phyloP scores from a whole-genome alignment of 2,888 invertebrate genomes.

The Erynnis tages region DNA sequence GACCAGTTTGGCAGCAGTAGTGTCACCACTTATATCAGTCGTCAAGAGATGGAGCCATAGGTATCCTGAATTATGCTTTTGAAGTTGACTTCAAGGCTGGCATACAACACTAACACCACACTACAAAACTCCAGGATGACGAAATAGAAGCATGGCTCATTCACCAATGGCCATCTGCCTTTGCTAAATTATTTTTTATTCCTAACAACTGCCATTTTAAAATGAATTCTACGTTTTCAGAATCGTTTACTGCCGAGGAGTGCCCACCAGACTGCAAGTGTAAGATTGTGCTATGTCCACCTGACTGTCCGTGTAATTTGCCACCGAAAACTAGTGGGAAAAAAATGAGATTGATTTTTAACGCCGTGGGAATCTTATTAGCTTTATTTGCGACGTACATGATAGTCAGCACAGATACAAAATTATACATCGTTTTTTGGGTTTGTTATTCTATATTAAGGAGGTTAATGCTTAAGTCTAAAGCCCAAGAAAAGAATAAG shows the following conservation, averaged over 20 bases:
- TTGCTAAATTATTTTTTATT: no score
- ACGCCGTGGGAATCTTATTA: slow-evolving; percentile 56
- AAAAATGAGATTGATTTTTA: slow-evolving; percentile 45
- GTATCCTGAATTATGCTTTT: no score
- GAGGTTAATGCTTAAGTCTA: slow-evolving; percentile 53
- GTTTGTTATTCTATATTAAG: slow-evolving; percentile 63
- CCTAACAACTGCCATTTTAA: neutral
- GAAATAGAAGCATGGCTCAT: no score
- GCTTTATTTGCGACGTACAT: slow-evolving; percentile 64
- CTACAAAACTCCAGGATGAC: no score
- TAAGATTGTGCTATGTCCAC: slow-evolving; percentile 42
- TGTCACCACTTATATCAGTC: no score
- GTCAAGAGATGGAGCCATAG: no score
- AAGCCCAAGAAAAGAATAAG: slow-evolving; percentile 42
- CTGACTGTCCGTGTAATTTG: slow-evolving; percentile 48
- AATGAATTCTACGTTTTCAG: slow-evolving; percentile 39
- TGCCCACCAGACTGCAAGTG: slow-evolving; percentile 38
- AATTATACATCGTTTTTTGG: slow-evolving; percentile 68
- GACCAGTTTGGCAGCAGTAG: no score
- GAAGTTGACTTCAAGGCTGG: no score
- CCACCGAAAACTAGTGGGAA: slow-evolving; percentile 27
- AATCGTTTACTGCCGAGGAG: slow-evolving; percentile 39
- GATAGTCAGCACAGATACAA: slow-evolving; percentile 63
- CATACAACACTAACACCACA: no score
- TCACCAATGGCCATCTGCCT: no score